phyloP scores from a whole-genome alignment of 2,888 invertebrate genomes.

The Drosophila stalkeri region DNA sequence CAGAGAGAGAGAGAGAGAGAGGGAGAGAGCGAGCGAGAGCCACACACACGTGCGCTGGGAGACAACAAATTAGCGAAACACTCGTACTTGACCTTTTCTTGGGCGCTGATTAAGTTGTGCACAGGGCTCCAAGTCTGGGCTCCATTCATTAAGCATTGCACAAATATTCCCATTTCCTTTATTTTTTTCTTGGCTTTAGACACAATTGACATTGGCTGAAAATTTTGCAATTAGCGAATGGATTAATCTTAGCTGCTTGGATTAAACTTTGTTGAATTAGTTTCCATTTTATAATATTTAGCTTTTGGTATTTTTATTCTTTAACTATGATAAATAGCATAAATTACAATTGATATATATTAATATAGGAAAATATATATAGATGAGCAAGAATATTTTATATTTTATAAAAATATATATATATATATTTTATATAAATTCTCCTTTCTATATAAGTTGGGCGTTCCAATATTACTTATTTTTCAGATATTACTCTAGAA shows the following conservation, averaged over 20 bases:
- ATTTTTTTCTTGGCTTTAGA: not conserved
- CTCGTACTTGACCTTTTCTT: slow-evolving; percentile 76
- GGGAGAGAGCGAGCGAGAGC: not conserved
- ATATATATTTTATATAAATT: too few species aligned
- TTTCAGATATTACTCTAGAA: too few species aligned
- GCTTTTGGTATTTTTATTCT: too few species aligned
- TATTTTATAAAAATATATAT: too few species aligned
- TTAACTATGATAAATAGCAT: too few species aligned
- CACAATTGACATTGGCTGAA: slow-evolving; percentile 14
- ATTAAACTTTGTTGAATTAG: not conserved
- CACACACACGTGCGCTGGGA: slow-evolving; percentile 37
- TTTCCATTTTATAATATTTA: too few species aligned
- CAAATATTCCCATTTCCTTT: not conserved
- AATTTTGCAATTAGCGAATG: not conserved
- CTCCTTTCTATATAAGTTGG: too few species aligned
- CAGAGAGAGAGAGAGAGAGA: not conserved
- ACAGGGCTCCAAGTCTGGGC: slow-evolving; percentile 14
- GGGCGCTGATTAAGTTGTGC: slow-evolving; percentile 69
- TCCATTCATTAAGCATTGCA: slow-evolving; percentile 41
- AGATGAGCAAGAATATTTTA: too few species aligned
- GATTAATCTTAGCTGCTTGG: not conserved
- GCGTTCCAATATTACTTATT: too few species aligned
- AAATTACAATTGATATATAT: too few species aligned
- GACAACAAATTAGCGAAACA: slow-evolving; percentile 74
- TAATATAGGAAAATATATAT: too few species aligned